Percentiles rank a stretch among this genome's conserved stretches.
Evolutionary conservation across 2,797 vertebrate species (phyloP).

Genomic region (Pseudochirops corinnae): DNA sequence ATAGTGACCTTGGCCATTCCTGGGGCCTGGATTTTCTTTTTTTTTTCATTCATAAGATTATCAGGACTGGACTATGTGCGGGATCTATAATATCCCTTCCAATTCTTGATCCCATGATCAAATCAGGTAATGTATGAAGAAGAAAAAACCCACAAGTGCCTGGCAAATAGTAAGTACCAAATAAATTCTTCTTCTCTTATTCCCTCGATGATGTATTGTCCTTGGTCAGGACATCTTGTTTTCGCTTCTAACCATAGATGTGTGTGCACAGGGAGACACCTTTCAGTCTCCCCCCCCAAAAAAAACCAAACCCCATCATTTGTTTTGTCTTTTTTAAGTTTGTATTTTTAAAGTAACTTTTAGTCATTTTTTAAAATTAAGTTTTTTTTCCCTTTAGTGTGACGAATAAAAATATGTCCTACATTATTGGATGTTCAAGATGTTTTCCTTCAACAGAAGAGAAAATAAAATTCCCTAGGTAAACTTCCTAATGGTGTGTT

Average conservation of each 20-base stretch:
- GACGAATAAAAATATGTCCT: not conserved
- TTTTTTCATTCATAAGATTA: constrained; percentile 15
- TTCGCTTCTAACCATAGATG: not conserved
- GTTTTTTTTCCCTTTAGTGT: not conserved
- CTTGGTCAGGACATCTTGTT: not conserved
- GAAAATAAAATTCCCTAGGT: not conserved
- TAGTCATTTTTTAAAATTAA: not conserved
- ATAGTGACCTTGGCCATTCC: not conserved
- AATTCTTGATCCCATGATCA: not conserved
- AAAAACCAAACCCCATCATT: not conserved
- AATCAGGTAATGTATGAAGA: not conserved
- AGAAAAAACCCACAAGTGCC: not conserved
- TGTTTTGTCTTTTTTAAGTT: not conserved
- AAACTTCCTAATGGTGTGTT: not conserved
- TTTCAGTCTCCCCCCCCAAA: not conserved
- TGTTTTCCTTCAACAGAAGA: not conserved
- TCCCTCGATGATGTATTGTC: not conserved
- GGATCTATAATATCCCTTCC: not conserved
- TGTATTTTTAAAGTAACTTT: not conserved
- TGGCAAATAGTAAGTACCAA: not conserved
- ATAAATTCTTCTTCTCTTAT: not conserved
- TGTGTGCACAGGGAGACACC: not conserved
- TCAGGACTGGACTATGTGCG: not conserved
- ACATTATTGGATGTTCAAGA: not conserved
- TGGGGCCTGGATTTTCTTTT: too few species aligned